These are phyloP conservation scores for Ursus arctos DNA, from an alignment of 2,113 vertebrate species.

Conservation along the genomic window DNA sequence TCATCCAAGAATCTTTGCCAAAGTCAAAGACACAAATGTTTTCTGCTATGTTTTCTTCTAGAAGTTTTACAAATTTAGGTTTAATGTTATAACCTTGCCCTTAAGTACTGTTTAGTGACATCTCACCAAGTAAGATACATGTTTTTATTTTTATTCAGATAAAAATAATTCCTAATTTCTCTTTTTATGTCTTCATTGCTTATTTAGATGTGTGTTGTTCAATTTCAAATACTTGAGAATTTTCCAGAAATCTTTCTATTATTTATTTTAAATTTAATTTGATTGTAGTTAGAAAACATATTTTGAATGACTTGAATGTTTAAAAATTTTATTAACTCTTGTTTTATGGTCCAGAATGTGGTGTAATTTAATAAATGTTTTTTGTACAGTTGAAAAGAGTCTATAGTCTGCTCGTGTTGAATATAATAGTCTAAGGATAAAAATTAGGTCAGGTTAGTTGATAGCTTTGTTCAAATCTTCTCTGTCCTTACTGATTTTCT, in stretches of 20 bases:
- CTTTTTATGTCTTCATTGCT: not conserved
- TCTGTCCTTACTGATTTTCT: not conserved
- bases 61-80: not conserved
- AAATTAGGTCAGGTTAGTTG: not conserved
- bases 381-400: not conserved
- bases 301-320: not conserved
- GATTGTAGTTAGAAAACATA: not conserved
- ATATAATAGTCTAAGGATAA: not conserved
- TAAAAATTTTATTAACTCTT: not conserved
- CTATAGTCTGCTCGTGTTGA: not conserved
- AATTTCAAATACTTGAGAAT: conserved; percentile 3
- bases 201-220: not conserved
- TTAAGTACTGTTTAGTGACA: not conserved
- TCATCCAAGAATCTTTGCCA: not conserved
- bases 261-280: conserved; percentile 25
- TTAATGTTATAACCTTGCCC: not conserved
- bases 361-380: not conserved
- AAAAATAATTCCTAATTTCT: not conserved
- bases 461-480: not conserved
- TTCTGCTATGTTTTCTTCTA: not conserved
- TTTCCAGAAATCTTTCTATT: not conserved
- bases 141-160: not conserved
- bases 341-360: not conserved
- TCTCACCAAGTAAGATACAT: not conserved
- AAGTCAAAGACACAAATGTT: not conserved